A percentile compares a stretch with the other conserved stretches of the same genome.
These are phyloP conservation scores for Acrossocheilus wenchowensis DNA, from an alignment of 2,797 vertebrate genomes.

Conservation along the genomic window DNA sequence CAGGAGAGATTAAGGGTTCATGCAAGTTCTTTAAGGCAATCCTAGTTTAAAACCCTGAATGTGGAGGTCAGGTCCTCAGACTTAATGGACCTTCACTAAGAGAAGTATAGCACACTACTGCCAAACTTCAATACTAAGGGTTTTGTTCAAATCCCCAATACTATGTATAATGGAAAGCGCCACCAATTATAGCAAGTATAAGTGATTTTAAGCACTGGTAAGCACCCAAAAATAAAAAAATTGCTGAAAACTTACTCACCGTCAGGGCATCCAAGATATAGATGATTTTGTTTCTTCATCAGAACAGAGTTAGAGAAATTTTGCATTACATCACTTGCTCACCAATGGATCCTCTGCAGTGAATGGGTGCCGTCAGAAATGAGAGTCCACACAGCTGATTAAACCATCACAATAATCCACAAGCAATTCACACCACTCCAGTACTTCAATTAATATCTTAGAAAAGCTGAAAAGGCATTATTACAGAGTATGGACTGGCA, in stretches of 20 bases:
- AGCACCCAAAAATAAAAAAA: background rate
- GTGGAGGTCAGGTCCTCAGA: constrained; percentile 3
- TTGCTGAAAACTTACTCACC: background rate
- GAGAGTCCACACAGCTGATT: background rate
- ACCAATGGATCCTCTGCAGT: background rate
- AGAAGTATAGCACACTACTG: background rate
- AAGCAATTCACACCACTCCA: background rate
- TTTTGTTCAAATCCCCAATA: background rate
- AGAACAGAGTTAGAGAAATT: background rate
- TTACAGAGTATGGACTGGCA: background rate
- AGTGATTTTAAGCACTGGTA: background rate
- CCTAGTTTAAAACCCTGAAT: constrained; percentile 24
- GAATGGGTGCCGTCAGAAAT: background rate
- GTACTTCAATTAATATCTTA: background rate
- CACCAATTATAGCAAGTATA: background rate
- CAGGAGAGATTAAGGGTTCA: constrained; percentile 53
- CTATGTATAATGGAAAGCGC: background rate
- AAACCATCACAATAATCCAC: background rate
- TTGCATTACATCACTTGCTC: background rate
- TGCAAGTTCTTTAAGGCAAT: constrained; percentile 17
- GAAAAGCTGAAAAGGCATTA: background rate
- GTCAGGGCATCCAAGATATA: background rate
- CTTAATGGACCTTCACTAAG: background rate
- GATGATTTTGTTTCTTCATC: background rate
- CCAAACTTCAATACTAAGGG: background rate